Evolutionary conservation across 2,888 invertebrate species (phyloP), one percentile per base, ranked within the genome.

Genomic region (Xestia c-nigrum): DNA sequence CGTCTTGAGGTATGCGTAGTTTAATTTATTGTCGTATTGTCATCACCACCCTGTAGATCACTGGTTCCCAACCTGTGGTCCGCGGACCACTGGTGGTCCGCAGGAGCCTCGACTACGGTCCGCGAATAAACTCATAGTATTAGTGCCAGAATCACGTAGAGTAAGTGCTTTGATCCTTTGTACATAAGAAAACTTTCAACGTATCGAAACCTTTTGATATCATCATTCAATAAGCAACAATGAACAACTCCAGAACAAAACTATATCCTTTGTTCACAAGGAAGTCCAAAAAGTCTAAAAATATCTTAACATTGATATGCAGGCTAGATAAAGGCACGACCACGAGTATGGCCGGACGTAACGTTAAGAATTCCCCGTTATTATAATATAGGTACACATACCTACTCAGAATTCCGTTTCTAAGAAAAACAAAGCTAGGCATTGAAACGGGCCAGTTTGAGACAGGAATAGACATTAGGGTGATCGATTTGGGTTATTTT

Each of bases 361-460:
- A 71, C 81, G 55, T 69, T 59, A 57, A 61, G 24, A 63, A n/a
- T 50, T 67, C 19, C 9, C 70, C 47, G 57, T 71, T 70, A 71
- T 81, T 61, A 72, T 61, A 72, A 74, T 85, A 65, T 24, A 63
- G 16, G 12, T 38, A 50, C 72, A 67, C 61, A 19, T 55, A 61
- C 66, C 24, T 55, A 61, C 40, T 63, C 24, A 64, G 71, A 75
- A 82, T 76, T 69, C 46, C 4, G 24, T 21, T 85, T 82, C 76
- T 57, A 61, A 55, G 76, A 82, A 85, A 55, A 19, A 85, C 43
- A 55, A 68, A 52, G 47, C 24, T 61, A 14, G 64, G 19, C 59
- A 24, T 64, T 38, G 21, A 55, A 74, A 64, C 21, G 16, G 52
- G 43, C 75, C 43, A 59, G 59, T 61, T 71, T 50, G 19, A 46